Base-by-base conservation (phyloP, 2,113 vertebrate species). In the Pituophis catenifer region DNA sequence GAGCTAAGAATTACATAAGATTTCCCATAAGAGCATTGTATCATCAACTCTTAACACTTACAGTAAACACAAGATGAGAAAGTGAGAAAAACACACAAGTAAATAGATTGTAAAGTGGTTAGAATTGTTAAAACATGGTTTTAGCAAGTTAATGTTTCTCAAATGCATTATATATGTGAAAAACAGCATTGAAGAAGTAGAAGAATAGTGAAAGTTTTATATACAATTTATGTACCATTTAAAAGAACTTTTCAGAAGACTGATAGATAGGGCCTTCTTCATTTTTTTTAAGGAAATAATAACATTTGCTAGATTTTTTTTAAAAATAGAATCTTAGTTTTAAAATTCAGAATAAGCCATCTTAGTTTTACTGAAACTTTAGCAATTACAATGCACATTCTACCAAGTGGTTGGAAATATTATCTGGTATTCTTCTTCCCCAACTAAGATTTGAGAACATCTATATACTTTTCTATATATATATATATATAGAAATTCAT, bases 1-100 rank as follows among this genome's bases (percentile, higher is more conserved):
- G 9, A 93, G 90, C 26, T 58, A 93, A 62, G 89, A 93, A 26
- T 92, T 54, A 94, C 93, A 92, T 50, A 24, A 75, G 85, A 91
- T 91, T 89, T 55, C 55, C 65, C 23, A 26, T 88, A 93, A 92
- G 92, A 62, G 88, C 93, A 62, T 52, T 88, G 7, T 21, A 21
- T 70, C n/a, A 90, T 8, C 0, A 0, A 62, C 48, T 81, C 81
- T 21, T 70, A 33, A 33, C n/a, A 75, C 17, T 70, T 95, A 90
- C 91, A 89, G 52, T 57, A 90, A 94, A 90, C 9, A 19, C 92
- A 90, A 90, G 89, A 94, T 15, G 8, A n/a, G 93, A 89, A 65
- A 5, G 26, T 58, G n/a, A 92, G 92, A 94, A 12, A 38, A 88
- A 55, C 29, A 33, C 26, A 88, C 17, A 23, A 92, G 1, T 19